These are phyloP conservation scores for Tachystola acroxantha DNA, from an alignment of 2,888 invertebrate species.

Conservation along the genomic window DNA sequence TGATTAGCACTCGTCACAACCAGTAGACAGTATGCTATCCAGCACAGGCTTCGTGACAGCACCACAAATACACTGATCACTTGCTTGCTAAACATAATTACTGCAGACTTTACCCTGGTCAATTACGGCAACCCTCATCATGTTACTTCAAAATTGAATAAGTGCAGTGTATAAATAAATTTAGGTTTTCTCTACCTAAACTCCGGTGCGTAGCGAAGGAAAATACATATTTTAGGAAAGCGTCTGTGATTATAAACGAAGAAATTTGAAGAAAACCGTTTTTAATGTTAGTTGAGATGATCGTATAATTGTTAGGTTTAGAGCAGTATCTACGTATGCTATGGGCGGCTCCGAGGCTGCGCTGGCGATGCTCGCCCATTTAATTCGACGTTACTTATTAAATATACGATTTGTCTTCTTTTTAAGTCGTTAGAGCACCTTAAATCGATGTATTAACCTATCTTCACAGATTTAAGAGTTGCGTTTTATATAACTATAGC, in stretches of 20 bases:
- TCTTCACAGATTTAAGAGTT: conserved; percentile 29
- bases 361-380: conserved; percentile 23
- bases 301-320: conserved; percentile 48
- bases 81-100: no score
- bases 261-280: conserved; percentile 70
- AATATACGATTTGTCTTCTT: conserved; percentile 32
- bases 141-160: conserved; percentile 56
- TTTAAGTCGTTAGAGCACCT: conserved; percentile 36
- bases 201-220: conserved; percentile 59
- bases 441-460: conserved; percentile 23
- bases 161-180: conserved; percentile 43
- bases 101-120: no score
- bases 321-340: conserved; percentile 27
- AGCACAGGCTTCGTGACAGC: no score
- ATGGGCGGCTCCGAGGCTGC: conserved; percentile 18
- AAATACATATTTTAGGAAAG: conserved; percentile 73
- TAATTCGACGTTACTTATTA: conserved; percentile 38
- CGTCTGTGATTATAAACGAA: conserved; percentile 77
- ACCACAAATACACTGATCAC: no score
- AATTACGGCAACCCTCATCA: no score
- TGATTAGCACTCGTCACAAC: no score
- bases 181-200: conserved; percentile 57
- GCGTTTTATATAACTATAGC: conserved; percentile 34
- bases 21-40: no score
- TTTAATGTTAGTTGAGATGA: conserved; percentile 57